Evolutionary conservation across 2,797 vertebrate species (phyloP).

Genomic region (Pseudochirops cupreus): DNA sequence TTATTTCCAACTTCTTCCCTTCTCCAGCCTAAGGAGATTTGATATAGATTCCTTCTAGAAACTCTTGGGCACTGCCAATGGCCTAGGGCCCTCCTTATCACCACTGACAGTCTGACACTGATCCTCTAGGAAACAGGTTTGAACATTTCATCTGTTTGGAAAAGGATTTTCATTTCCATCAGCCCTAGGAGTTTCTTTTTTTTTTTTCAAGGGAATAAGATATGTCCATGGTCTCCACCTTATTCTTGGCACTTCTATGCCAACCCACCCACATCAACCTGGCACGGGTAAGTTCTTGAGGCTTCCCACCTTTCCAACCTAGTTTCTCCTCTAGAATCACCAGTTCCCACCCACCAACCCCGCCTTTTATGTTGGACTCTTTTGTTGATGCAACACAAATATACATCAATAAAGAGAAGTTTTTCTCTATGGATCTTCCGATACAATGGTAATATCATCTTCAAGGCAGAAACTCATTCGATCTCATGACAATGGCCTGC

Average conservation of each 20-base stretch:
- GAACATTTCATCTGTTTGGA: background rate
- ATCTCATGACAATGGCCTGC: background rate
- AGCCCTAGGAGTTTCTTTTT: background rate
- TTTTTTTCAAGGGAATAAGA: background rate
- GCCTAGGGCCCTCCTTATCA: slow-evolving; percentile 1
- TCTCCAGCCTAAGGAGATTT: background rate
- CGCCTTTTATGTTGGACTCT: background rate
- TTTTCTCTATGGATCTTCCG: background rate
- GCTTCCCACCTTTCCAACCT: background rate
- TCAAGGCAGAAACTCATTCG: background rate
- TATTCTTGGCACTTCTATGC: background rate
- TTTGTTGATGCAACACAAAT: background rate
- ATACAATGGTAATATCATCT: background rate
- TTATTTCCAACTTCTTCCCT: background rate
- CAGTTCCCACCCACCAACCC: no score
- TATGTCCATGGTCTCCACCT: background rate
- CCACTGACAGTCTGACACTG: background rate
- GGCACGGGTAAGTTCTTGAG: background rate
- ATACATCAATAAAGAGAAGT: background rate
- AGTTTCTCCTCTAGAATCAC: background rate
- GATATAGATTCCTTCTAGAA: background rate
- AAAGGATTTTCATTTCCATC: background rate
- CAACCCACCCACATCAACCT: background rate
- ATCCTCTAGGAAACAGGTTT: background rate
- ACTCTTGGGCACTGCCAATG: background rate